Conservation (phyloP, 2,888 invertebrate species). For the Xylota segnis region DNA sequence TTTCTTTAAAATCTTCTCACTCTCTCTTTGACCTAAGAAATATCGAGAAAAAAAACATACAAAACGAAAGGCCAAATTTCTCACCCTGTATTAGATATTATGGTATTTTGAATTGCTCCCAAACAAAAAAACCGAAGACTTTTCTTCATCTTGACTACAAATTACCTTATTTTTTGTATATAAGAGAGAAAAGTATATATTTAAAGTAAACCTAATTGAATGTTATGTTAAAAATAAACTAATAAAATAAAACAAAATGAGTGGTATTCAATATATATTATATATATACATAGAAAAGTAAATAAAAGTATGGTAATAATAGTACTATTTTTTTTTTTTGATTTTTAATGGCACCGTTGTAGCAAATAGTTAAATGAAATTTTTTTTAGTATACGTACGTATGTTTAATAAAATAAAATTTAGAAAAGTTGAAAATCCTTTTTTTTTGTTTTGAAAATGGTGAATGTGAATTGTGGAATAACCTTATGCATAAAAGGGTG, state of each 20-base stretch:
- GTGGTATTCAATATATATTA: slow-evolving; percentile 53
- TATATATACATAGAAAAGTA: slow-evolving; percentile 44
- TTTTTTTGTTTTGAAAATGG: slow-evolving; percentile 2
- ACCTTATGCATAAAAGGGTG: background rate
- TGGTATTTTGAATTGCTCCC: slow-evolving; percentile 15
- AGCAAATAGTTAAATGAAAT: slow-evolving; percentile 42
- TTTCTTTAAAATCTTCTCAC: background rate
- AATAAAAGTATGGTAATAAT: slow-evolving; percentile 12
- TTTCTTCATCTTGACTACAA: slow-evolving; percentile 50
- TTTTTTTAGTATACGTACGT: slow-evolving; percentile 24
- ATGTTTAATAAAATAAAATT: background rate
- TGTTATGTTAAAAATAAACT: slow-evolving; percentile 69
- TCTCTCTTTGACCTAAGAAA: slow-evolving; percentile 20
- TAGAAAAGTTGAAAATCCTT: background rate
- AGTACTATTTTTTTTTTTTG: slow-evolving; percentile 1
- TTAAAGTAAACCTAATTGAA: slow-evolving; percentile 58
- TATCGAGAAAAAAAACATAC: slow-evolving; percentile 3
- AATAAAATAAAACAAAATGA: slow-evolving; percentile 21
- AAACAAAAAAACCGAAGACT: slow-evolving; percentile 34
- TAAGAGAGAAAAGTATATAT: slow-evolving; percentile 64
- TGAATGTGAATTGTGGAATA: background rate
- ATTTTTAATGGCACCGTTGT: slow-evolving; percentile 36
- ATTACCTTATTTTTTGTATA: slow-evolving; percentile 64
- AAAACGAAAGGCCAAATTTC: slow-evolving; percentile 45
- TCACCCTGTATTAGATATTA: slow-evolving; percentile 46